A percentile compares a stretch with the other conserved stretches of the same genome.
Evolutionary conservation across 2,797 vertebrate genomes (phyloP).

Genomic region (Myotis myotis): DNA sequence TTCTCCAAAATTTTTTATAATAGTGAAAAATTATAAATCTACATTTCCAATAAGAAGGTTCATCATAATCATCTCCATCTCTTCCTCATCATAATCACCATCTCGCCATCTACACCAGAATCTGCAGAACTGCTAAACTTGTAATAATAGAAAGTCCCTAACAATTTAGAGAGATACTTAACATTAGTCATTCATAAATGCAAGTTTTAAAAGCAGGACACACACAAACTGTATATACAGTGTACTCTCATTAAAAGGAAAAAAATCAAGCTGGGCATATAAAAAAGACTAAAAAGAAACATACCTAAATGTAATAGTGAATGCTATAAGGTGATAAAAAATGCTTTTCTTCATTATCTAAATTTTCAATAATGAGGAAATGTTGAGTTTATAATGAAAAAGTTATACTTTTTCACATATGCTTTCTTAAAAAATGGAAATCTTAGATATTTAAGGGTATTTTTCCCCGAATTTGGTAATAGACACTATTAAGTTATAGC

Average conservation of each 20-base stretch:
- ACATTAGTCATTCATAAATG: background rate
- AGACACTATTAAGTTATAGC: background rate
- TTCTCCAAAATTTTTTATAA: background rate
- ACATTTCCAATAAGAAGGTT: background rate
- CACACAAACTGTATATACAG: background rate
- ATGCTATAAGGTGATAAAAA: constrained; percentile 18
- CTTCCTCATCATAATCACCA: background rate
- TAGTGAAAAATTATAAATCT: constrained; percentile 15
- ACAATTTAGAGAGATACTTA: constrained; percentile 2
- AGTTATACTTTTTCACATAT: background rate
- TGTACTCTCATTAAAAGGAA: background rate
- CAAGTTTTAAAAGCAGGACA: constrained; percentile 11
- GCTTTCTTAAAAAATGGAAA: background rate
- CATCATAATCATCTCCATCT: background rate
- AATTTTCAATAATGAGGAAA: background rate
- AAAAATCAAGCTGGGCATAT: background rate
- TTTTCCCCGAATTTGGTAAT: background rate
- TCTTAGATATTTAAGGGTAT: background rate
- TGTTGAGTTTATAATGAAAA: constrained; percentile 38
- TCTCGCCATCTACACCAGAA: background rate
- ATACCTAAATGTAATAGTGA: background rate
- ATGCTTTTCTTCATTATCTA: constrained; percentile 31
- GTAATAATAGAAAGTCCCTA: background rate
- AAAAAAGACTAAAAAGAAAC: constrained; percentile 17
- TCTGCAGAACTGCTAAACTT: background rate